Conservation (phyloP, 1,140 invertebrate species). For the Hyles vespertilio region DNA sequence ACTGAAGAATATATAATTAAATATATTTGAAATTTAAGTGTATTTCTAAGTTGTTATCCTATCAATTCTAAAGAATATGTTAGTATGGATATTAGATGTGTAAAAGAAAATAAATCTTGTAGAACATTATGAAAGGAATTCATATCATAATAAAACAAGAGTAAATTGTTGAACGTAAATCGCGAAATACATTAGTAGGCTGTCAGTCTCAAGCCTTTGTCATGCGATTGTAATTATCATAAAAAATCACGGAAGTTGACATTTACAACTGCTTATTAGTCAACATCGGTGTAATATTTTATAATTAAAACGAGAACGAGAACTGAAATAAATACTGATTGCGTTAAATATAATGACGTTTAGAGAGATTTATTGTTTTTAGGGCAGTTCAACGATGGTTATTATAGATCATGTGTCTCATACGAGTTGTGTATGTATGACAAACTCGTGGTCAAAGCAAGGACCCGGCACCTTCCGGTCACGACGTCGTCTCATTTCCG, state of each 20-base stretch:
- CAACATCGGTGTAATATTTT: slow-evolving; percentile 5
- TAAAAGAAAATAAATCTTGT: too few species aligned
- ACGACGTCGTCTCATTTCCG: slow-evolving; percentile 28
- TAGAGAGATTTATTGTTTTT: too few species aligned
- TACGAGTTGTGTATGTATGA: too few species aligned
- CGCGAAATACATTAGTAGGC: slow-evolving; percentile 8
- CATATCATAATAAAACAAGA: slow-evolving; percentile 7
- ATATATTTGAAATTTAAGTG: too few species aligned
- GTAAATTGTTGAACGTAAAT: slow-evolving; percentile 16
- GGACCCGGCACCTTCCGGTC: slow-evolving; percentile 28
- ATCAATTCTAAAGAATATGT: background rate
- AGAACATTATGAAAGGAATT: too few species aligned
- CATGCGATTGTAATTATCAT: slow-evolving; percentile 14
- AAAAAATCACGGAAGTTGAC: slow-evolving; percentile 20
- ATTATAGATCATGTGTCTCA: too few species aligned
- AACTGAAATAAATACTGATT: too few species aligned
- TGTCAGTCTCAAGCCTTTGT: slow-evolving; percentile 18
- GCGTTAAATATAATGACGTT: too few species aligned
- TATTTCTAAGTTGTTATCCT: background rate
- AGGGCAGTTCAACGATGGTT: too few species aligned
- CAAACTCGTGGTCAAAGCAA: slow-evolving; percentile 21
- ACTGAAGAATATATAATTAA: too few species aligned
- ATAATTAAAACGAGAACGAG: background rate
- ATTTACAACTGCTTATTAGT: slow-evolving; percentile 14
- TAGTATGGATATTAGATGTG: background rate